These are phyloP conservation scores for Brachypteracias leptosomus DNA, from an alignment of 2,113 vertebrate species.

Conservation along the genomic window DNA sequence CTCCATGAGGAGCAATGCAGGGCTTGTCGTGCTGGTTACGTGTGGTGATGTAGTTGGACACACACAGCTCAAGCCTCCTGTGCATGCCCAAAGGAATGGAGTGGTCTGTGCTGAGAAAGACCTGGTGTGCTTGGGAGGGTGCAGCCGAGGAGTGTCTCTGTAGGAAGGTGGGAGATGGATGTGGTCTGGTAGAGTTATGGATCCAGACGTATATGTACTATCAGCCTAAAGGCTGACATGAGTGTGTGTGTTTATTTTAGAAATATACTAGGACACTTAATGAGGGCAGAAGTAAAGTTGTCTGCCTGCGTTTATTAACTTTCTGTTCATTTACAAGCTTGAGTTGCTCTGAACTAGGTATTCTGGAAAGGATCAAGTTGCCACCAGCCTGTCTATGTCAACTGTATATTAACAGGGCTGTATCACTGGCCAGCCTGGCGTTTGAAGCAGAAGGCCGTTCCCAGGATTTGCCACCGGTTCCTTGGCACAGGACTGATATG, in stretches of 20 bases:
- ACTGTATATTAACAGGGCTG: not conserved
- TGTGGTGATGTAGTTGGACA: not conserved
- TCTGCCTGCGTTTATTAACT: not conserved
- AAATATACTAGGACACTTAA: not conserved
- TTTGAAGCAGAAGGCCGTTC: not conserved
- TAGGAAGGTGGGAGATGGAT: not conserved
- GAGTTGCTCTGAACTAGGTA: not conserved
- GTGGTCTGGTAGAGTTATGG: not conserved
- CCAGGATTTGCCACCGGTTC: not conserved
- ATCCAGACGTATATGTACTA: not conserved
- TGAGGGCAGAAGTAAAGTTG: not conserved
- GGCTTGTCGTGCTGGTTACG: not conserved
- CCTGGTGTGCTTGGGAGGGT: not conserved
- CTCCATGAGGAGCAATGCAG: rapidly evolving
- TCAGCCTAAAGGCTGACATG: not conserved
- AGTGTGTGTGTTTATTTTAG: not conserved
- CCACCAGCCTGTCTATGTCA: not conserved
- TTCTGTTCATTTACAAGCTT: not conserved
- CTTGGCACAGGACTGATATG: not conserved
- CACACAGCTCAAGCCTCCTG: not conserved
- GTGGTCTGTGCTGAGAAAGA: not conserved
- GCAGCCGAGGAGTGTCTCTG: not conserved
- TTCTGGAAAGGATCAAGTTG: not conserved
- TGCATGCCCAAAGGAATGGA: not conserved
- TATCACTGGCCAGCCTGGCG: not conserved